Evolutionary conservation across 2,797 vertebrate species (phyloP).

Genomic region (Leptodactylus fallax): DNA sequence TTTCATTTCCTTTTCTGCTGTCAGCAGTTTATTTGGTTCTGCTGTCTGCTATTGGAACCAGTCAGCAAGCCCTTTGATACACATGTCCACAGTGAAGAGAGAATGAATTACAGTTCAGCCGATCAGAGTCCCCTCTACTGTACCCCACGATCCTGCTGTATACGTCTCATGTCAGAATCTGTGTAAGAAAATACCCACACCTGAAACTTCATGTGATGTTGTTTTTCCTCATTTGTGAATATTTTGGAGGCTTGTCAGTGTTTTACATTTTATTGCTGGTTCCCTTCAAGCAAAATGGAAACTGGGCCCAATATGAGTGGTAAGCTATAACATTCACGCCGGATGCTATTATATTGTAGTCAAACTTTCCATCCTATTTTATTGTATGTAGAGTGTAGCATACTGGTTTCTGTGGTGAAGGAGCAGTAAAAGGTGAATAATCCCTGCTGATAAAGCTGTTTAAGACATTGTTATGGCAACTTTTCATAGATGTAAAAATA

Average conservation of each 20-base stretch:
- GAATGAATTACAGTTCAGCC: too few relatives aligned
- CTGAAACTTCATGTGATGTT: neutral
- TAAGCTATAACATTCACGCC: slow-evolving; percentile 18
- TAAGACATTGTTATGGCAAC: slow-evolving; percentile 14
- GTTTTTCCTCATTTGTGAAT: neutral
- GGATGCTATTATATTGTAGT: slow-evolving; percentile 6
- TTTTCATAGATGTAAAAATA: neutral
- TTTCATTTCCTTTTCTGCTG: too few relatives aligned
- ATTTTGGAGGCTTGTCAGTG: neutral
- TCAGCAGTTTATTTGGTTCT: neutral
- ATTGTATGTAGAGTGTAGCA: neutral
- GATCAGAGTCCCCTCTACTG: neutral
- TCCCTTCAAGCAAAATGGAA: neutral
- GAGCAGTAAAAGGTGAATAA: neutral
- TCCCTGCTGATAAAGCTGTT: neutral
- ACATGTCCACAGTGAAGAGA: too few relatives aligned
- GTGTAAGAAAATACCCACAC: neutral
- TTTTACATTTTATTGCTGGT: neutral
- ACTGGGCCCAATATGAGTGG: neutral
- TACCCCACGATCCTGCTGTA: neutral
- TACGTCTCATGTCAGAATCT: neutral
- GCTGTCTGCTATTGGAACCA: neutral
- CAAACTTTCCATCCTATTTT: slow-evolving; percentile 15
- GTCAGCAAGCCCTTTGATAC: neutral
- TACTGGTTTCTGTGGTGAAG: neutral